These are phyloP conservation scores for Drosophila prosaltans DNA, from an alignment of 1,140 invertebrate species.

Conservation along the genomic window DNA sequence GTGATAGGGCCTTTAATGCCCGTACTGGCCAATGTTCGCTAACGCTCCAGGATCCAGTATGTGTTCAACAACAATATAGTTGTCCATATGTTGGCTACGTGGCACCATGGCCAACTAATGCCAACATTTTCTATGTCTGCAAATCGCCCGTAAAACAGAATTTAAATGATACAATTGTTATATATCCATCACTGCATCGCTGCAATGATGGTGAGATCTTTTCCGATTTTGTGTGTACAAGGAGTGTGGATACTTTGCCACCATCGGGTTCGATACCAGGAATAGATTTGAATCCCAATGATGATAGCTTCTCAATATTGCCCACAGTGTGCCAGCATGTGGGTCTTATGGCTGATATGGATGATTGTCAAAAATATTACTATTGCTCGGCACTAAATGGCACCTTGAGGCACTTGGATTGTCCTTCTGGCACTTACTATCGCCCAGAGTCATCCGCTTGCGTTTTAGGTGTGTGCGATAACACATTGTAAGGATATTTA, in stretches of 20 bases:
- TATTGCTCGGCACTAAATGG: constrained; percentile 72
- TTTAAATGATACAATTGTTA: constrained; percentile 61
- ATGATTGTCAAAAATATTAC: constrained; percentile 73
- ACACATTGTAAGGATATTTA: background rate
- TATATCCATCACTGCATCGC: constrained; percentile 79
- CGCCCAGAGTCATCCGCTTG: constrained; percentile 52
- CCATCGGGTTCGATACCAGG: background rate
- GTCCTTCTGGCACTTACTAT: constrained; percentile 67
- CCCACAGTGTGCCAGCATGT: constrained; percentile 54
- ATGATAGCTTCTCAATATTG: constrained; percentile 43
- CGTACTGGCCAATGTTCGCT: constrained; percentile 74
- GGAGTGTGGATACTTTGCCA: constrained; percentile 1
- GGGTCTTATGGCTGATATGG: constrained; percentile 59
- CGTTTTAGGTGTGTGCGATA: constrained; percentile 57
- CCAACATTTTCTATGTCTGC: constrained; percentile 83
- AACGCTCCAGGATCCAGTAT: constrained; percentile 57
- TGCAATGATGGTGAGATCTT: constrained; percentile 78
- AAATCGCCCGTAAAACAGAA: constrained; percentile 78
- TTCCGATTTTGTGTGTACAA: constrained; percentile 60
- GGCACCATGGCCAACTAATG: constrained; percentile 72
- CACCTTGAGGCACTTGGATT: constrained; percentile 53
- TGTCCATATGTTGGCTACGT: constrained; percentile 73
- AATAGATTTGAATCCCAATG: constrained; percentile 48
- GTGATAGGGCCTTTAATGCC: constrained; percentile 71
- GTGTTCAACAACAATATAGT: constrained; percentile 59